Conservation (phyloP, 2,888 invertebrate genomes). For the Endomychus coccineus region DNA sequence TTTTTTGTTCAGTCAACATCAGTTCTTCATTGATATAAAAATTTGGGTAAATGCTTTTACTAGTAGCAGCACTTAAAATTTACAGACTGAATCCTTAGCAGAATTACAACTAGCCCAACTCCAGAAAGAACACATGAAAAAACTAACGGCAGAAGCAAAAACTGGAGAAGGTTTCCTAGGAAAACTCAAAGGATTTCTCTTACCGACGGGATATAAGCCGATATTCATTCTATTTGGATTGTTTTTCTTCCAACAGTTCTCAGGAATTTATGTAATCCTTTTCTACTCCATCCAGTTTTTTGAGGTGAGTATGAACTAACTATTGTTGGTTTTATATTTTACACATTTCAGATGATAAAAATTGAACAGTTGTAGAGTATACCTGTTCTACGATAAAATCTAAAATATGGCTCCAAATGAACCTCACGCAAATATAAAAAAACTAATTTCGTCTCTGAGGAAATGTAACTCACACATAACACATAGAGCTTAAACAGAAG, state of each 20-base stretch:
- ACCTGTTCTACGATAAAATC: too few relatives aligned
- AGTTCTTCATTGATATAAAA: slow-evolving; percentile 1
- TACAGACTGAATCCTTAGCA: slow-evolving; percentile 43
- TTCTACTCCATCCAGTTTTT: slow-evolving; percentile 56
- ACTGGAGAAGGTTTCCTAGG: slow-evolving; percentile 35
- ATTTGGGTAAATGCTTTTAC: too few relatives aligned
- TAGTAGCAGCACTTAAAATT: slow-evolving; percentile 12
- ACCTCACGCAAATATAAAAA: too few relatives aligned
- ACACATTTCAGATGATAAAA: too few relatives aligned
- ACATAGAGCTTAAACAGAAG: too few relatives aligned
- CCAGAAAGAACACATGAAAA: slow-evolving; percentile 48
- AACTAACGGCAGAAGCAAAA: slow-evolving; percentile 38
- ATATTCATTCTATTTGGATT: slow-evolving; percentile 48
- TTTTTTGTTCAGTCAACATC: too few relatives aligned
- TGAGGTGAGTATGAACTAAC: slow-evolving; percentile 38
- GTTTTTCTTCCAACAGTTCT: slow-evolving; percentile 54
- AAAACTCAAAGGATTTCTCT: slow-evolving; percentile 44
- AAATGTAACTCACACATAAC: too few relatives aligned
- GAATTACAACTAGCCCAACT: slow-evolving; percentile 48
- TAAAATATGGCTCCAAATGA: too few relatives aligned
- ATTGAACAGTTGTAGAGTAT: too few relatives aligned
- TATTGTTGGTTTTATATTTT: too few relatives aligned
- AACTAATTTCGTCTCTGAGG: too few relatives aligned
- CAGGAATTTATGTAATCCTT: slow-evolving; percentile 54
- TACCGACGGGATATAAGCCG: slow-evolving; percentile 55